Percentiles rank a stretch among this genome's conserved stretches.
These are phyloP conservation scores for Chydorus sphaericus DNA, from an alignment of 2,888 invertebrate species.

Conservation along the genomic window DNA sequence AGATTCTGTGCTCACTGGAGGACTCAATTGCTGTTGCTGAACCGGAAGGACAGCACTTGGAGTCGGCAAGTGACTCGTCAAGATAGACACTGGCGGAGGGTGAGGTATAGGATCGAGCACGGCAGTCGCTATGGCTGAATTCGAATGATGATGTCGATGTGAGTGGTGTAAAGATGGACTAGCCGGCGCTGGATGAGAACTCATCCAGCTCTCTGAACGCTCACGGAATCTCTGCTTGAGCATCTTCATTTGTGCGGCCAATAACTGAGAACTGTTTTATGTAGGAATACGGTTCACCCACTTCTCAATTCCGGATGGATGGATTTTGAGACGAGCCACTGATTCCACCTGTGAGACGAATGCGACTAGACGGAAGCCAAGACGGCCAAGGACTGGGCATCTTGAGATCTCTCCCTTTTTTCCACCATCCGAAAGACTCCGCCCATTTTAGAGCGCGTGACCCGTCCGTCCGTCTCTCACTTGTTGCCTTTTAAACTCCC, in stretches of 20 bases:
- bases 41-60: neutral
- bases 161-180: too few relatives aligned
- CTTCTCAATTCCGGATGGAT: neutral
- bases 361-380: slow-evolving; percentile 1
- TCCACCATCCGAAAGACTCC: too few relatives aligned
- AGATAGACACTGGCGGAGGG: neutral
- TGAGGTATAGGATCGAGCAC: neutral
- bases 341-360: neutral
- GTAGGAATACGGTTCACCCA: neutral
- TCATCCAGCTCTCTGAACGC: neutral
- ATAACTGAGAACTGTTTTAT: neutral
- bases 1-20: neutral
- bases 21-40: neutral
- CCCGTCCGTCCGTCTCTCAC: too few relatives aligned
- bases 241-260: neutral
- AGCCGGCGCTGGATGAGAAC: neutral
- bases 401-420: too few relatives aligned
- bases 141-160: too few relatives aligned
- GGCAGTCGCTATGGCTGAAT: too few relatives aligned
- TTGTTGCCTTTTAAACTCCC: too few relatives aligned
- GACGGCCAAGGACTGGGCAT: neutral
- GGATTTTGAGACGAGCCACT: neutral
- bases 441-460: too few relatives aligned
- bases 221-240: slow-evolving; percentile 2
- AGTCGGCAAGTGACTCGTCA: neutral